Base-by-base conservation (phyloP, 2,797 vertebrate genomes). In the Siniperca scherzeri region DNA sequence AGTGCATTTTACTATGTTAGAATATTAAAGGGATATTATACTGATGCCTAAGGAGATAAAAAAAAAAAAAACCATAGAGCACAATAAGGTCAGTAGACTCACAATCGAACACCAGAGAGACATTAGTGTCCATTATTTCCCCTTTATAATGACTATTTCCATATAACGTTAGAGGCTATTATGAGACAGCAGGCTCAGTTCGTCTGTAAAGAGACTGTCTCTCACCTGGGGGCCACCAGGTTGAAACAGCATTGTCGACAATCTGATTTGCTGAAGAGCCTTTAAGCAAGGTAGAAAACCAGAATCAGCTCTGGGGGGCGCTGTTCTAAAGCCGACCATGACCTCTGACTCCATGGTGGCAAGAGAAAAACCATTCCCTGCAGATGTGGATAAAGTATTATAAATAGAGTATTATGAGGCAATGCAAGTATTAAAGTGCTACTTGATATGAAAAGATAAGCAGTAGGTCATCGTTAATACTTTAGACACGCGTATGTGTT, bases 271-370 rank as follows among this genome's bases (percentile, higher is more conserved):
- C 46, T 62, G n/a, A 56, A 70, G 67, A 48, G 67, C 50, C 40
- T 46, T 44, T 12, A 2, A 53, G 60, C 59, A 19, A 42, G 12
- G 40, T 57, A 68, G 33, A 3, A 57, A 7, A 9, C 2, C 14
- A 11, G 8, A 16, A n/a, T 46, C 8, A 16, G 1, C 88, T 72
- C 17, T 61, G 11, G 82, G 75, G 80, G 83, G 80, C 80, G 77
- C 83, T 87, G 80, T 83, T 73, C 55, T 70, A n/a, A 48, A 74
- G 52, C 38, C 50, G 30, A 81, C 59, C 38, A 0, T 77, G 62
- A 80, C 77, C 77, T 65, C 46, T 80, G 70, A 72, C 66, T 72
- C 21, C 50, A 36, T 7, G 40, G 62, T 60, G 61, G 50, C 8
- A 21, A 16, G 11, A 21, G 17, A 48, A 36, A 30, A 48, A 11